A percentile compares a stretch with the other conserved stretches of the same genome.
Conservation (phyloP, 2,113 vertebrate species). For the Mesocricetus auratus region DNA sequence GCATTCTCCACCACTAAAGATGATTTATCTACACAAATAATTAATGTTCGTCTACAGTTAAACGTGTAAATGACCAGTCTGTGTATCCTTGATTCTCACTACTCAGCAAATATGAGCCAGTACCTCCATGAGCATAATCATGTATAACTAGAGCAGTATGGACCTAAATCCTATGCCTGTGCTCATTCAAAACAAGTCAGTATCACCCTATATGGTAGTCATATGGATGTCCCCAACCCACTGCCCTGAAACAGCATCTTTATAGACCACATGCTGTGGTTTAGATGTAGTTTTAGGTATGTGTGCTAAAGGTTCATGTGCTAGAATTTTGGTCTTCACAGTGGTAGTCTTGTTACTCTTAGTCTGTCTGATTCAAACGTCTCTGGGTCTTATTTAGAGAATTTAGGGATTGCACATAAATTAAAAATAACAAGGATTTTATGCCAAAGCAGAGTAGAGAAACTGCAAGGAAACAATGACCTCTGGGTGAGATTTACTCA, state of each 20-base stretch:
- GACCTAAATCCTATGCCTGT: background rate
- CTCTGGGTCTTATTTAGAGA: background rate
- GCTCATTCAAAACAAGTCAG: background rate
- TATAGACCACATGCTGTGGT: background rate
- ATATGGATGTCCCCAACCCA: background rate
- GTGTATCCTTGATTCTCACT: background rate
- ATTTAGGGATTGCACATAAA: background rate
- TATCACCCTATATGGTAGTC: background rate
- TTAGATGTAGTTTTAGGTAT: background rate
- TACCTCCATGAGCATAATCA: background rate
- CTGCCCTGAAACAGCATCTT: background rate
- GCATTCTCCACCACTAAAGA: background rate
- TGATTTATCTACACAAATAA: background rate
- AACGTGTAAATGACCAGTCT: background rate
- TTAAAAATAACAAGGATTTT: background rate
- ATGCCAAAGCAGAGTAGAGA: background rate
- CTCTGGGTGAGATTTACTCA: background rate
- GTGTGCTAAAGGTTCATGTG: background rate
- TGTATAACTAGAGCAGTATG: background rate
- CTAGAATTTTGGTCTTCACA: background rate
- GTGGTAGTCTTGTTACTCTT: background rate
- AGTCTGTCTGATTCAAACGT: background rate
- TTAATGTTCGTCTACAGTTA: background rate
- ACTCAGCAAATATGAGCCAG: background rate
- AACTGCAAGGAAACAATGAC: background rate